phyloP scores from a whole-genome alignment of 1,140 invertebrate species.

The Thereuonema tuberculata region DNA sequence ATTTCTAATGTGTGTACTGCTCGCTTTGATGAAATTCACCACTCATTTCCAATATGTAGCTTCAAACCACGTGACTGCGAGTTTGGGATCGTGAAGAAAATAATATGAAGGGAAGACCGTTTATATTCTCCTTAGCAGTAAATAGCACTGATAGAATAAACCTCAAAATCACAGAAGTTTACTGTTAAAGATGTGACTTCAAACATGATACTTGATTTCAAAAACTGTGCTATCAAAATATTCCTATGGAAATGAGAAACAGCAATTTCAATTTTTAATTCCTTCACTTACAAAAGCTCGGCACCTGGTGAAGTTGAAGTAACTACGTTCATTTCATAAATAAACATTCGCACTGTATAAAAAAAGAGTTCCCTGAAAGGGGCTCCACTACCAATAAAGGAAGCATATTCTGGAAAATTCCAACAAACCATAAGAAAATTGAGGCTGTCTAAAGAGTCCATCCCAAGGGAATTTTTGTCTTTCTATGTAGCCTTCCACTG shows the following conservation, averaged over 20 bases:
- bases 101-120: no score
- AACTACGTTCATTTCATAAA: not conserved
- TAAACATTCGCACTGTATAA: not conserved
- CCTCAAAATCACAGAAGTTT: not conserved
- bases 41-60: no score
- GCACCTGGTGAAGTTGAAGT: not conserved
- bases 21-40: not conserved
- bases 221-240: not conserved
- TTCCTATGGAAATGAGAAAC: not conserved
- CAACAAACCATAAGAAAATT: not conserved
- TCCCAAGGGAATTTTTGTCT: no score
- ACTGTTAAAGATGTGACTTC: not conserved
- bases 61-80: not conserved
- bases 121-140: not conserved
- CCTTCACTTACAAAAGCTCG: not conserved
- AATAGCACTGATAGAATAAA: not conserved
- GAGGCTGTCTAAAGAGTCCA: no score
- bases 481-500: no score
- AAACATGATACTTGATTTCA: not conserved
- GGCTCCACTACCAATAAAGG: not conserved
- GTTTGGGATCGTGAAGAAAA: not conserved
- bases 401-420: not conserved
- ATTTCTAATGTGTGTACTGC: not conserved
- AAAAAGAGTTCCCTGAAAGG: constrained; percentile 2
- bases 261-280: not conserved